Conservation (phyloP, 2,113 vertebrate genomes). For the Pangasianodon gigas region DNA sequence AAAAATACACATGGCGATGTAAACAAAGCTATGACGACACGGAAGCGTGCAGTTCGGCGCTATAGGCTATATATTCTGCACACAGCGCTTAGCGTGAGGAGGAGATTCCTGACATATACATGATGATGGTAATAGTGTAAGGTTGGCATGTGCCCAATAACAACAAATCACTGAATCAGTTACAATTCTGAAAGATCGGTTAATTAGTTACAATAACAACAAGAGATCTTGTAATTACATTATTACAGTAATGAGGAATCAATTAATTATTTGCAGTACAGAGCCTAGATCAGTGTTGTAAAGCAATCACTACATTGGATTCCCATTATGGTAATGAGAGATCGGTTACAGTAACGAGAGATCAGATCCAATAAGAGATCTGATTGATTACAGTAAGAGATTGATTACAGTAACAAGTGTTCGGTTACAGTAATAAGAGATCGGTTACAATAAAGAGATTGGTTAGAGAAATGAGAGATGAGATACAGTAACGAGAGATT, state of each 20-base stretch:
- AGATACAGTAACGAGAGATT: no score
- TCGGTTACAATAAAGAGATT: neutral
- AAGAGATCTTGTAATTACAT: neutral
- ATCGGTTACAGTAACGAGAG: neutral
- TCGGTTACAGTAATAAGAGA: neutral
- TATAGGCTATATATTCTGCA: no score
- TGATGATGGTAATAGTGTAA: neutral
- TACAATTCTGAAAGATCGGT: neutral
- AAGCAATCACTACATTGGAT: neutral
- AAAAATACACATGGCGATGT: no score
- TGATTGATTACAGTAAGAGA: neutral
- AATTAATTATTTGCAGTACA: neutral
- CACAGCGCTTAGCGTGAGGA: no score
- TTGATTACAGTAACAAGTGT: neutral
- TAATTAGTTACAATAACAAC: neutral
- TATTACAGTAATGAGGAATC: neutral
- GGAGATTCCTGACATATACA: no score
- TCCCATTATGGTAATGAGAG: neutral
- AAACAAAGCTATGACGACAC: no score
- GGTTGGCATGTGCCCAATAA: neutral
- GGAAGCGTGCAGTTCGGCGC: no score
- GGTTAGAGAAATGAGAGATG: neutral
- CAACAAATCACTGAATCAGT: neutral
- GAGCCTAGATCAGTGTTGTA: neutral
- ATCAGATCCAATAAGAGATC: neutral